phyloP scores from a whole-genome alignment of 2,113 vertebrate genomes.

The Microtus pennsylvanicus region DNA sequence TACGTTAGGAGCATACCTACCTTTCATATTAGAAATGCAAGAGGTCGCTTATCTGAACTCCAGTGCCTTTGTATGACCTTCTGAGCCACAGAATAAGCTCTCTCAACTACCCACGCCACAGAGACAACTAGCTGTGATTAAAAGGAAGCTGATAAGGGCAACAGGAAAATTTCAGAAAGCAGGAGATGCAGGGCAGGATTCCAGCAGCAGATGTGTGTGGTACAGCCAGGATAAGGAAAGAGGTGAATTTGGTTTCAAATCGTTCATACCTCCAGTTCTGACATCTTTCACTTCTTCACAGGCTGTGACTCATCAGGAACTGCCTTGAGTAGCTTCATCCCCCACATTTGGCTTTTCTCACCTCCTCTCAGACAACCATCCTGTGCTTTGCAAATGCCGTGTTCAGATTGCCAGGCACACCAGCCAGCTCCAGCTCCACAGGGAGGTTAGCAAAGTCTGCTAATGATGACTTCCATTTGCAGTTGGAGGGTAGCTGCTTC shows the following conservation, averaged over 20 bases:
- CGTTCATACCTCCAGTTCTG: not conserved
- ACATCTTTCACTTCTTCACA: conserved; percentile 29
- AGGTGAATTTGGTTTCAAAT: conserved; percentile 10
- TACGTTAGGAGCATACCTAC: not conserved
- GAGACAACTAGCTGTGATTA: not conserved
- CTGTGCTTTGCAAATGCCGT: conserved; percentile 16
- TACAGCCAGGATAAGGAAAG: not conserved
- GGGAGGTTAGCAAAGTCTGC: not conserved
- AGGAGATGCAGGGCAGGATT: not conserved
- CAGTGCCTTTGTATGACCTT: conserved; percentile 27
- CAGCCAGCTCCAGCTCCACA: not conserved
- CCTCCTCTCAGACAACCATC: conserved; percentile 37
- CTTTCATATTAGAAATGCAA: not conserved
- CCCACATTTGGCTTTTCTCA: conserved; percentile 37
- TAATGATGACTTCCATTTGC: not conserved
- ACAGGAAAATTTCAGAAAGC: not conserved
- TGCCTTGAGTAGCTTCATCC: not conserved
- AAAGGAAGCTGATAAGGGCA: not conserved
- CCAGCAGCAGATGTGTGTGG: not conserved
- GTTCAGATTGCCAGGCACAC: not conserved
- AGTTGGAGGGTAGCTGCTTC: not conserved
- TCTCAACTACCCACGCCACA: not conserved
- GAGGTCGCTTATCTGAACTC: not conserved
- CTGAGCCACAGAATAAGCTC: not conserved
- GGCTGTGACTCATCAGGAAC: conserved; percentile 37